Percentiles rank a stretch among this genome's conserved stretches.
phyloP scores from a whole-genome alignment of 2,113 vertebrate species.

The Thamnophis sirtalis region DNA sequence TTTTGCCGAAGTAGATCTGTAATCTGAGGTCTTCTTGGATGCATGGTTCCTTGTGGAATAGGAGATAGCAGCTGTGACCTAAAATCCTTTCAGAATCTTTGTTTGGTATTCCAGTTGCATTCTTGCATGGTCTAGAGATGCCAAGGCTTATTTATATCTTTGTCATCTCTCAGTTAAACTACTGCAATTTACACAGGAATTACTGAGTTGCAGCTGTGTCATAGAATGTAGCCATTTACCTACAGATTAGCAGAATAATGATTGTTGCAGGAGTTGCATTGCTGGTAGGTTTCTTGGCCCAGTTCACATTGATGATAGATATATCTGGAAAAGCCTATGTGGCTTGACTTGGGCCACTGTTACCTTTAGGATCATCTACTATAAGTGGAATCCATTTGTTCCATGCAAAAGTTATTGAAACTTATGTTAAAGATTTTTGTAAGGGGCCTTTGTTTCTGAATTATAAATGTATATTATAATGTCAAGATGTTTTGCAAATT shows the following conservation, averaged over 20 bases:
- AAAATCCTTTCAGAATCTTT: background rate
- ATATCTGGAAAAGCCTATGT: background rate
- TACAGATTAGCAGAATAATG: background rate
- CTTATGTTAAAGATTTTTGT: conserved; percentile 43
- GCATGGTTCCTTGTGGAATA: background rate
- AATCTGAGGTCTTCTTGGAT: background rate
- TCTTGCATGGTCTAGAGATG: background rate
- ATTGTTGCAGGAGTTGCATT: background rate
- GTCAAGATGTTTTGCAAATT: background rate
- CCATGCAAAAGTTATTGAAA: conserved; percentile 30
- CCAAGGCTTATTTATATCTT: background rate
- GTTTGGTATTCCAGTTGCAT: background rate
- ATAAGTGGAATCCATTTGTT: background rate
- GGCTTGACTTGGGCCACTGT: background rate
- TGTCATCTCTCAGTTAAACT: background rate
- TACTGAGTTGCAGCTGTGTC: background rate
- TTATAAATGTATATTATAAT: background rate
- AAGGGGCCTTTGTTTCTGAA: conserved; percentile 40
- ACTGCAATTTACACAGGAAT: background rate
- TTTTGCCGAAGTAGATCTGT: background rate
- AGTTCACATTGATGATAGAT: background rate
- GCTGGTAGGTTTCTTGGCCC: background rate
- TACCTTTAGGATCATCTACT: background rate
- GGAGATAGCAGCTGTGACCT: background rate
- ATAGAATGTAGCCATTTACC: background rate